Base-by-base conservation (phyloP, 2,797 vertebrate species). In the Lagorchestes hirsutus region DNA sequence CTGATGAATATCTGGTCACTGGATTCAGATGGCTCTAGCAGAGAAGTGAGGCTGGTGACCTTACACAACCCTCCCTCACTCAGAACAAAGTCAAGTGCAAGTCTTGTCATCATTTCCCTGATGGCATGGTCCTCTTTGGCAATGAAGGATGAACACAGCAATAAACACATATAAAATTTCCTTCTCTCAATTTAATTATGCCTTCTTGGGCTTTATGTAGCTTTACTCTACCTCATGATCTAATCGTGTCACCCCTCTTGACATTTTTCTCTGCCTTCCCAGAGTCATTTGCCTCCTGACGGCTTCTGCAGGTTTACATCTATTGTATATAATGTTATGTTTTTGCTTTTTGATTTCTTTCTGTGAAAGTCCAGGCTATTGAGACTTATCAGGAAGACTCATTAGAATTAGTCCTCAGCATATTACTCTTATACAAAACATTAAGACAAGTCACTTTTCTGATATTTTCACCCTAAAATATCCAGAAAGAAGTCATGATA, bases 391-490 rank as follows among this genome's bases (percentile, higher is more conserved):
- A 91, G 87, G 82, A 97, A 95, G 97, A 55, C 14, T 97, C 93
- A 27, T 94, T 98, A 97, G 62, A 92, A 0, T 93, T 0, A 0
- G 58, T 97, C 0, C 0, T 90, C 97, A 92, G 34, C 67, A 96
- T 95, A 87, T 97, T 96, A 94, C 90, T 97, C 54, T 92, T 92
- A 58, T 58, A 92, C 58, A 93, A 97, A 97, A 93, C 24, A 92
- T 97, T 97, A 97, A 93, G 94, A 97, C 31, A 94, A 94, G 91
- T 96, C 91, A 93, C 28, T 97, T 97, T 98, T 91, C 96, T 96
- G 54, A 97, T 62, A 96, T 97, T 27, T 54, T 94, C 57, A 59
- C 31, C 16, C 34, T 95, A 67, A 96, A 46, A 96, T 93, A 96
- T 4, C 94, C 46, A 94, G 74, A 95, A 93, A 93, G 90, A 98